These are phyloP conservation scores for Barbus barbus DNA, from an alignment of 2,113 vertebrate genomes.

Conservation along the genomic window DNA sequence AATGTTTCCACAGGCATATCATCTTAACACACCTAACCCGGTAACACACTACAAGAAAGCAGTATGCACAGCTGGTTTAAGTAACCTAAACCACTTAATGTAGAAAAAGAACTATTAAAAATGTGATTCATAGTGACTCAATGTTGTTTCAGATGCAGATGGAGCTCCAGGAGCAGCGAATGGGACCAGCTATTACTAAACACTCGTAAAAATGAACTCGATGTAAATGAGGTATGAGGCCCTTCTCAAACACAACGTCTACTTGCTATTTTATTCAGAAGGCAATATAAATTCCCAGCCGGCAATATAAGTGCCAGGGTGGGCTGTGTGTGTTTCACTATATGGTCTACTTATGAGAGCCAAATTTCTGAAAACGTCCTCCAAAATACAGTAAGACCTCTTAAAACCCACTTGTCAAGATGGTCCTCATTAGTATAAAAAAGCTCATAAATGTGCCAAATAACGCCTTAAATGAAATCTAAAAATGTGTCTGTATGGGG, in stretches of 20 bases:
- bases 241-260: constrained; percentile 43
- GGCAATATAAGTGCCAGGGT: constrained; percentile 62
- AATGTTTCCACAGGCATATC: constrained; percentile 15
- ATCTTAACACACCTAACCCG: constrained; percentile 14
- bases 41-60: background rate
- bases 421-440: constrained; percentile 14
- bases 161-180: constrained; percentile 11
- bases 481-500: background rate
- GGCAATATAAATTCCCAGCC: constrained; percentile 66
- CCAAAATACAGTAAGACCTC: constrained; percentile 9
- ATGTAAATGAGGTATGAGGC: constrained; percentile 55
- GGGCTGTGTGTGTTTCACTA: constrained; percentile 20
- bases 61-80: constrained; percentile 17
- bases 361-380: constrained; percentile 6
- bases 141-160: constrained; percentile 38
- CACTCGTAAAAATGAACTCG: constrained; percentile 54
- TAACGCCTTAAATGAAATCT: background rate
- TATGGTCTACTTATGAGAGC: constrained; percentile 1
- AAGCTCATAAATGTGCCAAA: constrained; percentile 9
- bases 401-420: background rate
- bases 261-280: constrained; percentile 58
- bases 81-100: constrained; percentile 5
- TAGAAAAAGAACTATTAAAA: constrained; percentile 6
- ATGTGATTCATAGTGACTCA: constrained; percentile 34
- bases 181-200: constrained; percentile 21